Evolutionary conservation across 2,888 invertebrate species (phyloP), one percentile per base, ranked within the genome.

Genomic region (Anagyrus pseudococci): DNA sequence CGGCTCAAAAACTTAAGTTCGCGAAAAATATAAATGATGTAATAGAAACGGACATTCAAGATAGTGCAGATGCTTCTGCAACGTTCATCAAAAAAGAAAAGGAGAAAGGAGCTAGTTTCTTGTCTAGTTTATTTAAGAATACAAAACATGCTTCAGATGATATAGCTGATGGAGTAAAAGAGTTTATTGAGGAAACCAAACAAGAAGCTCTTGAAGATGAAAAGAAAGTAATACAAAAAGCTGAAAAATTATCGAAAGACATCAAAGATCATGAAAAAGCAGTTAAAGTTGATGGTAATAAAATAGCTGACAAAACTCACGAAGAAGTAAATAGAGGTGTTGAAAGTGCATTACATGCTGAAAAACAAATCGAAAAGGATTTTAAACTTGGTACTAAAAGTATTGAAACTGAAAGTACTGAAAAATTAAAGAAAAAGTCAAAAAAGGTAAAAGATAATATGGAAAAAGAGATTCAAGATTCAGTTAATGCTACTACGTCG

Each of bases 1-100:
- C 83, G 8, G 29, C 56, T 0, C 83, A 84, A 64, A 83, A 83
- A 72, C n/a, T n/a, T n/a, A n/a, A n/a, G n/a, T n/a, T n/a, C n/a
- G n/a, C n/a, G n/a, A n/a, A n/a, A n/a, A n/a, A n/a, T n/a, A n/a
- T n/a, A n/a, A n/a, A n/a, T n/a, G n/a, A n/a, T n/a, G n/a, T n/a
- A n/a, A n/a, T n/a, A n/a, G n/a, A n/a, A n/a, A n/a, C n/a, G n/a
- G n/a, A n/a, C n/a, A 83, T 83, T 70, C 83, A 83, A 7, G 58
- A 69, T 26, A 67, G 63, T 13, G 60, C 67, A 2, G 67, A 70
- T 2, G 71, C 71, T 25, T 64, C 70, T 29, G 29, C 10, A 29
- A 7, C 10, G 1, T 40, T n/a, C 1, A 43, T 84, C 15, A 41
- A 67, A 43, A 67, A 67, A 26, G 52, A 13, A 2, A 65, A 66